These are phyloP conservation scores for Nemopilema nomurai DNA, from an alignment of 30 jellyfish, hydroid and myxozoan species.

Conservation along the genomic window DNA sequence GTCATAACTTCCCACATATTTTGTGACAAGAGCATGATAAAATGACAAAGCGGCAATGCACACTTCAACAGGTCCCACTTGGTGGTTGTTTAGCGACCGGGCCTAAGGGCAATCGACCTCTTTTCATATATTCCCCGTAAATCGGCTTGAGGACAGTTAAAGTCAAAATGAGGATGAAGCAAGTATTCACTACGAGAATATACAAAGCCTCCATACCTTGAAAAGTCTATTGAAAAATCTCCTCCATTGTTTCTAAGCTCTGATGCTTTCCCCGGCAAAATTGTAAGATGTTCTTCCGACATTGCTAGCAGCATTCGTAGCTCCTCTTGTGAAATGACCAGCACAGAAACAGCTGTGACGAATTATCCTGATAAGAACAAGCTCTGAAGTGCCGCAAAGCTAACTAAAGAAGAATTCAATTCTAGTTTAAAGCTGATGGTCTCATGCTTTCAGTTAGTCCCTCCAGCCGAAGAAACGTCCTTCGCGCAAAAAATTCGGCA, in stretches of 20 bases:
- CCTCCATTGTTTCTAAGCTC: background rate
- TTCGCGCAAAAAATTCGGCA: background rate
- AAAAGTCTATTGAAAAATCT: background rate
- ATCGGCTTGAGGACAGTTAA: too few species aligned
- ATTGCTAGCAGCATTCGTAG: background rate
- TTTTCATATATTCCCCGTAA: too few species aligned
- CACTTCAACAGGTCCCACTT: too few species aligned
- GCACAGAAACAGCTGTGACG: background rate
- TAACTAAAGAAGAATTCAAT: background rate
- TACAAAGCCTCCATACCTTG: background rate
- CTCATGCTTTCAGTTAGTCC: background rate
- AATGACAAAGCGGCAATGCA: too few species aligned
- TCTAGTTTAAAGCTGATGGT: background rate
- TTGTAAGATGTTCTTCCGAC: background rate
- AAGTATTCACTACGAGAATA: too few species aligned
- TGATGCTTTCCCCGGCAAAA: background rate
- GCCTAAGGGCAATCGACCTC: too few species aligned
- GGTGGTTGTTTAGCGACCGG: too few species aligned
- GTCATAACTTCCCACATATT: too few species aligned
- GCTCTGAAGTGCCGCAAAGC: background rate
- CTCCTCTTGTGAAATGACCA: background rate
- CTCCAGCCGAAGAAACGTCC: background rate
- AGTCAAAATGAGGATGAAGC: too few species aligned
- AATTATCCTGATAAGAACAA: background rate
- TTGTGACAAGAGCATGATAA: too few species aligned